Evolutionary conservation across 2,113 vertebrate species (phyloP), one percentile per base, ranked within the genome.

Genomic region (Chionis minor): DNA sequence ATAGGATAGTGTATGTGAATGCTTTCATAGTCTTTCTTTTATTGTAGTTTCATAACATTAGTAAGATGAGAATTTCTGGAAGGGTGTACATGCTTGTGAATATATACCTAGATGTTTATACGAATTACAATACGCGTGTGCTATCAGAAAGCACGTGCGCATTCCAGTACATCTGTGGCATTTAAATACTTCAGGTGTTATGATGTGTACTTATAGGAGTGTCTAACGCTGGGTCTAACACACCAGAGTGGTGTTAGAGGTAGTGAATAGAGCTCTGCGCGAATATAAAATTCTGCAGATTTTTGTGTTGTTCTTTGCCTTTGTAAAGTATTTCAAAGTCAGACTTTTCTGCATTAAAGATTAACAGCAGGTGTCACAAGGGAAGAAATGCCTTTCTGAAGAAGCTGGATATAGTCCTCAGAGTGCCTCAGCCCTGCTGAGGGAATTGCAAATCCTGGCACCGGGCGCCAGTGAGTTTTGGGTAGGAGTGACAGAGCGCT

Each of bases 1-100:
- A 6, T 12, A 20, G 15, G 71, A 5, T 18, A 58, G 19, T 21
- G 6, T 45, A n/a, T 35, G 9, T 24, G 10, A 85, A 35, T 59
- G 3, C 49, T 85, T 79, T 62, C 3, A 26, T 74, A 33, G 28
- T 91, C 54, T 91, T 55, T 44, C 7, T 70, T 82, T 92, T 67
- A 23, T 20, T 58, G 55, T 45, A 28, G 8, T 58, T 91, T 70
- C n/a, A 21, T 54, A 47, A 55, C 14, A 33, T 59, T 38, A 28
- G 5, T 49, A 79, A 69, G 23, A 44, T 1, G 5, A 58, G 17
- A 17, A 45, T 58, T 61, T 14, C 4, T 6, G 14, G 14, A 14
- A 3, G 4, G 10, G 4, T 0, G 1, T 61, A 13, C 5, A 24
- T 42, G 9, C 33, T 52, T 65, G 17, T 85, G 28, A 69, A 16